Evolutionary conservation across 2,113 vertebrate genomes (phyloP).

Genomic region (Cryptotis parvus): DNA sequence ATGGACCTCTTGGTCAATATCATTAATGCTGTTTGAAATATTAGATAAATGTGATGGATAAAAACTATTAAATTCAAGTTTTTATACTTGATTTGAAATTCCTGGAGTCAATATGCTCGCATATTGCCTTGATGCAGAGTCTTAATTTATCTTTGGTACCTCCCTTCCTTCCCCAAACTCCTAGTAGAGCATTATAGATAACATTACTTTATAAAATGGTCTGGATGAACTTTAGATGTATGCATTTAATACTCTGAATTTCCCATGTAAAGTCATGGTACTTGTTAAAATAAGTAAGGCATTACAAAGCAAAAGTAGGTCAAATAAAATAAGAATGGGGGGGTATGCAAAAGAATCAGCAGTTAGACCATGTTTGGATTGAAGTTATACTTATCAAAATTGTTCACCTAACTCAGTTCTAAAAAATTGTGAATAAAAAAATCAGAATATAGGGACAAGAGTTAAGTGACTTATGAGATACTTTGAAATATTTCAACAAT

Average conservation of each 20-base stretch:
- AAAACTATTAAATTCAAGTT: not conserved
- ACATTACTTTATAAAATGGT: slow-evolving; percentile 7
- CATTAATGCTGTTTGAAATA: not conserved
- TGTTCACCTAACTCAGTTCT: not conserved
- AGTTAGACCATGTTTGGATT: not conserved
- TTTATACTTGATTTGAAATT: not conserved
- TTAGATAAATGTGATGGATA: not conserved
- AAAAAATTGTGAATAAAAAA: not conserved
- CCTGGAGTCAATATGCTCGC: not conserved
- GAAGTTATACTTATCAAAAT: slow-evolving; percentile 7
- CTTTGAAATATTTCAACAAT: not conserved
- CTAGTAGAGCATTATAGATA: not conserved
- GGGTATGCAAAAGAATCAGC: not conserved
- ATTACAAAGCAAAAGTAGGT: not conserved
- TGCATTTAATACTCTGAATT: not conserved
- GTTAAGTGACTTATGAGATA: not conserved
- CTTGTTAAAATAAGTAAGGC: not conserved
- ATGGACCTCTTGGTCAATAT: not conserved
- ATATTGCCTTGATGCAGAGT: not conserved
- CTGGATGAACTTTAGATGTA: not conserved
- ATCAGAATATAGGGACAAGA: not conserved
- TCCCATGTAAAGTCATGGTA: not conserved
- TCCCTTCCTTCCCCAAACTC: too few species aligned
- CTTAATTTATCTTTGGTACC: too few species aligned
- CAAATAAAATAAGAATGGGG: slow-evolving; percentile 32